Evolutionary conservation across 2,113 vertebrate genomes (phyloP).

Genomic region (Equus przewalskii): DNA sequence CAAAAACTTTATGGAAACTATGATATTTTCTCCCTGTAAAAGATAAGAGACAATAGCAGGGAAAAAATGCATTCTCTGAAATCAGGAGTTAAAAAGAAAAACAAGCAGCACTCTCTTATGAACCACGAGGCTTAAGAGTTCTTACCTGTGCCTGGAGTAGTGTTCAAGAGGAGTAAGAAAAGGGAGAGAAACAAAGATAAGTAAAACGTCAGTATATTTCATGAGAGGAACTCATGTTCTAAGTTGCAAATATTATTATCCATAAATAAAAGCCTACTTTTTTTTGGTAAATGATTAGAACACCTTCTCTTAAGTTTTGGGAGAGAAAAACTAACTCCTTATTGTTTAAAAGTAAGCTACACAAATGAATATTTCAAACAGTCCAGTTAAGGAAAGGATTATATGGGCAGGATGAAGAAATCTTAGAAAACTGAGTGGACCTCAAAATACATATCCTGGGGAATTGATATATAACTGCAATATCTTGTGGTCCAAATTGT

Average conservation of each 20-base stretch:
- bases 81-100: neutral
- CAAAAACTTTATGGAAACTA: neutral
- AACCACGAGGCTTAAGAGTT: conserved; percentile 42
- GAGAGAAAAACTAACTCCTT: neutral
- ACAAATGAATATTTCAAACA: neutral
- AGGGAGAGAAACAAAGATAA: conserved; percentile 35
- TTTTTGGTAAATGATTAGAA: neutral
- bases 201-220: neutral
- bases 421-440: neutral
- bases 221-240: neutral
- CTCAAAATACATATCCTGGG: neutral
- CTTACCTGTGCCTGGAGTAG: conserved; percentile 89
- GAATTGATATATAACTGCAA: neutral
- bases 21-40: neutral
- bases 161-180: conserved; percentile 46
- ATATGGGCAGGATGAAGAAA: neutral
- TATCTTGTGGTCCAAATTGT: neutral
- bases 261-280: neutral
- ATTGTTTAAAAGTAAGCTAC: neutral
- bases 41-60: neutral
- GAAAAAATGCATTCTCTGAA: neutral
- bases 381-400: neutral
- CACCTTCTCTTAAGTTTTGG: neutral
- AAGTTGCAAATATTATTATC: neutral
- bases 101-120: neutral